Base-by-base conservation (phyloP, 2,113 vertebrate species). In the Marmota flaviventris region DNA sequence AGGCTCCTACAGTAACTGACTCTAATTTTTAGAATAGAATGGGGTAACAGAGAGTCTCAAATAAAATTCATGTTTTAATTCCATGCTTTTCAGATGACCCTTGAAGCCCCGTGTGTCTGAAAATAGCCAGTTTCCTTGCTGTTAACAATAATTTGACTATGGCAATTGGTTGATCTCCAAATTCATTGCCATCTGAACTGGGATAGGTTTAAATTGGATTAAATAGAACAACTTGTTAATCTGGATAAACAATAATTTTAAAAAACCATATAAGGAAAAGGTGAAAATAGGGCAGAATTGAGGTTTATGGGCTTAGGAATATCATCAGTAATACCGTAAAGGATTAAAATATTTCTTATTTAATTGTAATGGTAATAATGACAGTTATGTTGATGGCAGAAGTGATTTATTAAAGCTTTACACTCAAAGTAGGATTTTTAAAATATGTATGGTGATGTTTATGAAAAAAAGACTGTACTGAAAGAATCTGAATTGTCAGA, bases 401-500 rank as follows among this genome's bases (percentile, higher is more conserved):
- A 79, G 70, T 76, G 72, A 24, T 45, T 87, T 88, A 39, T 83
- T 85, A 89, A 88, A 85, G 75, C 20, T 85, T 93, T 32, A 45
- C 20, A 48, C 16, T 22, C 12, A 3, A 86, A 73, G 53, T 42
- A 70, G 75, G 25, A 72, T 83, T 85, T 82, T 20, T 42, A 51
- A 73, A 72, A 51, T 16, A 48, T 84, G 29, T 69, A 45, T 93
- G 63, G n/a, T 93, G 63, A 37, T 69, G 20, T 83, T 93, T 93
- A 70, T 85, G 85, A 10, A 20, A 78, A 73, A 79, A 93, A 5
- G 88, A 78, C 24, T 85, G 13, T 83, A 63, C n/a, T 29, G 63
- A 95, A 95, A 63, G 53, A 94, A 89, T 97, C 70, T 65, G 27
- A 88, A 58, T 92, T 89, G 39, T 88, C 84, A 83, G 69, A 45